Base-by-base conservation (phyloP, 2,797 vertebrate genomes). In the Rhinatrema bivittatum region DNA sequence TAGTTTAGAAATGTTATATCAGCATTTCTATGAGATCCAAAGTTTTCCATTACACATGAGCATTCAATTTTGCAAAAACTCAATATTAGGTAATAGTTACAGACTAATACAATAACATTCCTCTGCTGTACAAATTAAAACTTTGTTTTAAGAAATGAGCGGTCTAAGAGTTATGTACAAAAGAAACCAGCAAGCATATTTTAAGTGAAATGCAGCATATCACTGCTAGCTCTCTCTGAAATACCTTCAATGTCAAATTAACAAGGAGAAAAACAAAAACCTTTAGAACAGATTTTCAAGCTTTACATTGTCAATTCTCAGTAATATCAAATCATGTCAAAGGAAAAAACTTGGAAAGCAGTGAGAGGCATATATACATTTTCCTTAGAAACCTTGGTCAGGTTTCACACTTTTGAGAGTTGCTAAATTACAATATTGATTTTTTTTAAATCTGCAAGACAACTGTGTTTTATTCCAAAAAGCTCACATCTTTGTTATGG, bases 51-150 rank as follows among this genome's bases (percentile, higher is more conserved):
- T 82, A 81, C 72, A 75, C 65, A 81, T 61, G 74, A 78, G 76
- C 75, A 82, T 79, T 79, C 76, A 70, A 74, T 77, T 72, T 76
- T 81, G 63, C 60, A 78, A 76, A 78, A 86, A 77, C 64, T 79
- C 70, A 81, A 62, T 78, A 81, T 81, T 76, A 82, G 79, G 80
- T 82, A 79, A 87, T 81, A 80, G 81, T 87, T 79, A 87, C 76
- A 82, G 81, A 86, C 83, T 82, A 82, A 87, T 81, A 86, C 82
- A 84, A 78, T 78, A 87, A 92, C 88, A 90, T 91, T 92, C 89
- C 81, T 89, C 86, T 70, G 87, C 88, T 93, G 90, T 89, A 92
- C 89, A 93, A 85, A 89, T 87, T 85, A 84, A 90, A 89, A 87
- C 82, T 87, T 89, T 72, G 86, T 78, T 79, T 89, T 78, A 87